phyloP scores from a whole-genome alignment of 1,140 invertebrate species.

The Drosophila kikkawai region DNA sequence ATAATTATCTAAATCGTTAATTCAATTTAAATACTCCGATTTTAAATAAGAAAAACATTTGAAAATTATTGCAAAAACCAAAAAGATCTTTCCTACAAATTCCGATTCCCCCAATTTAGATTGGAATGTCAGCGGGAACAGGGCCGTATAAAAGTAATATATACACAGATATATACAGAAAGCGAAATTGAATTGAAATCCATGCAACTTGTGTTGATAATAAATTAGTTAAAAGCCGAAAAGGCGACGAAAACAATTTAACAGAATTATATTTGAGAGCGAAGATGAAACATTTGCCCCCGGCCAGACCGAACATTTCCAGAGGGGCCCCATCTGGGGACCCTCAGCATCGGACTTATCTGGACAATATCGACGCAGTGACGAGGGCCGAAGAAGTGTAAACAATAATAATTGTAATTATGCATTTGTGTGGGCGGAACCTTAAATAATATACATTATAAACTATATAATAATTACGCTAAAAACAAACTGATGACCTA shows the following conservation, averaged over 20 bases:
- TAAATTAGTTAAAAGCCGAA: constrained; percentile 71
- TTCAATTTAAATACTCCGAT: constrained; percentile 3
- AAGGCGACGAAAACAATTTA: constrained; percentile 49
- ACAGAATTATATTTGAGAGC: constrained; percentile 45
- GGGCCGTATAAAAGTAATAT: constrained; percentile 30
- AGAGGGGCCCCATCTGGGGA: constrained; percentile 41
- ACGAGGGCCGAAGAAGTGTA: constrained; percentile 36
- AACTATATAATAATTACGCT: constrained; percentile 69
- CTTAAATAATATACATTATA: constrained; percentile 52
- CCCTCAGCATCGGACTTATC: constrained; percentile 23
- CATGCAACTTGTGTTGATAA: constrained; percentile 71
- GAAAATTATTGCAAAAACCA: not conserved
- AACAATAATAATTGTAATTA: constrained; percentile 84
- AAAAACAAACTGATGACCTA: constrained; percentile 72
- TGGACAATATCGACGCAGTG: constrained; percentile 35
- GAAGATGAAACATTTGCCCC: constrained; percentile 45
- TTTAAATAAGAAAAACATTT: not conserved
- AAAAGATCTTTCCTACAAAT: constrained; percentile 1
- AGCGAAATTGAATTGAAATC: constrained; percentile 41
- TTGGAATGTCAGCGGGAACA: constrained; percentile 15
- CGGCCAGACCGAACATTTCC: constrained; percentile 61
- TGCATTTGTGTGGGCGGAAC: constrained; percentile 73
- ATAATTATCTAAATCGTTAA: constrained; percentile 1
- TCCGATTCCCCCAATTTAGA: constrained; percentile 7
- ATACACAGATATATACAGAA: constrained; percentile 57